Conservation (phyloP, 2,113 vertebrate species). For the Megalops atlanticus region DNA sequence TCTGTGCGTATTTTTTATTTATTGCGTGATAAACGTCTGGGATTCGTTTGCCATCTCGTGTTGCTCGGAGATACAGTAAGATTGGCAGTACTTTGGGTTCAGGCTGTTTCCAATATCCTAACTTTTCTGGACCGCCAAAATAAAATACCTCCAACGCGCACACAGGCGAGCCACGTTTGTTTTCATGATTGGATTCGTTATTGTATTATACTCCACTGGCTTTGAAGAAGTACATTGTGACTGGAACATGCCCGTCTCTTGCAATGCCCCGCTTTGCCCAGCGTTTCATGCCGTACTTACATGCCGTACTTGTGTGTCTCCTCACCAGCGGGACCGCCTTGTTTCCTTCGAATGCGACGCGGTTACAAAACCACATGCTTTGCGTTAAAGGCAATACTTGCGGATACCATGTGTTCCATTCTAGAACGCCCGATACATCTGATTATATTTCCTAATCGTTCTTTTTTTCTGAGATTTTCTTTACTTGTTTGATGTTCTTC, state of each 20-base stretch:
- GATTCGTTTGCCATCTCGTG: background rate
- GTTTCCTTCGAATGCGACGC: too few relatives aligned
- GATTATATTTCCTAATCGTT: background rate
- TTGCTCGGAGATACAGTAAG: background rate
- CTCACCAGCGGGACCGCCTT: too few relatives aligned
- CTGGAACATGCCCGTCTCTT: too few relatives aligned
- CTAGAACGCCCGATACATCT: too few relatives aligned
- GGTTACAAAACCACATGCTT: background rate
- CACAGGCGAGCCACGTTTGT: background rate
- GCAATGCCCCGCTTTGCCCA: too few relatives aligned
- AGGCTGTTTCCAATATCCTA: background rate
- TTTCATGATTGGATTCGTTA: background rate
- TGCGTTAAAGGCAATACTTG: background rate
- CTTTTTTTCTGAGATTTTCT: background rate
- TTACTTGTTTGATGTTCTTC: background rate
- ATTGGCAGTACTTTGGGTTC: background rate
- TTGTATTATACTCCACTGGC: background rate
- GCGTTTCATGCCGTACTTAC: too few relatives aligned
- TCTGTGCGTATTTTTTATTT: too few relatives aligned
- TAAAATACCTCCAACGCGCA: background rate
- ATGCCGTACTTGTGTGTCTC: too few relatives aligned
- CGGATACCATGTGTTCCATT: background rate
- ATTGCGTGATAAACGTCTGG: background rate
- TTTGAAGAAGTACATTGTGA: background rate
- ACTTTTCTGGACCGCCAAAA: background rate